A percentile compares a stretch with the other conserved stretches of the same genome.
These are phyloP conservation scores for Lepidochitona cinerea DNA, from an alignment of 2,888 invertebrate species.

Conservation along the genomic window DNA sequence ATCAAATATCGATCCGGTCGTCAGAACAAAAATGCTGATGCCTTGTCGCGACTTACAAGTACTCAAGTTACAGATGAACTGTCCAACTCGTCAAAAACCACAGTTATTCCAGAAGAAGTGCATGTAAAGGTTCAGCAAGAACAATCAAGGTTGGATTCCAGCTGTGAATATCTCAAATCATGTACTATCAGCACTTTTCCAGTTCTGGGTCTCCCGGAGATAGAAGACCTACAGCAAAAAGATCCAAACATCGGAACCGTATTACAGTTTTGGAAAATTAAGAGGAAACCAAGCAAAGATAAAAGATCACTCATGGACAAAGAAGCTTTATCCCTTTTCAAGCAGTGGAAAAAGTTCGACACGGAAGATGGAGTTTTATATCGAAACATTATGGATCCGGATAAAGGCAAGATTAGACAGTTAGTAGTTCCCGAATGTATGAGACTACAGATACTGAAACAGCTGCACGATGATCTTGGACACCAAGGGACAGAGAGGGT, in stretches of 20 bases:
- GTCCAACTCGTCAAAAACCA: background rate
- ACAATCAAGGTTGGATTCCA: background rate
- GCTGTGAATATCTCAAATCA: too few relatives aligned
- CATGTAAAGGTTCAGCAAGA: background rate
- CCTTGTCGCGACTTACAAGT: background rate
- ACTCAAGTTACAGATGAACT: background rate
- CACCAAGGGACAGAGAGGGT: conserved; percentile 22
- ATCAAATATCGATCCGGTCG: conserved; percentile 14
- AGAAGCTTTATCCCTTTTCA: background rate
- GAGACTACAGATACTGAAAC: conserved; percentile 6
- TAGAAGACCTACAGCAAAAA: background rate
- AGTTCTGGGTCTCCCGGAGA: too few relatives aligned
- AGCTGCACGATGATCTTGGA: conserved; percentile 21
- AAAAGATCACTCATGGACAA: background rate
- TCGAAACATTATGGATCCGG: conserved; percentile 3
- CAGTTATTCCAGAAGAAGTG: background rate
- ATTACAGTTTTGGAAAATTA: background rate
- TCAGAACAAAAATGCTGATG: conserved; percentile 14
- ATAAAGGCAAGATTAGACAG: conserved; percentile 9
- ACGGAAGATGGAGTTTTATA: conserved; percentile 15
- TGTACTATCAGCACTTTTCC: too few relatives aligned
- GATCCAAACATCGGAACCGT: background rate
- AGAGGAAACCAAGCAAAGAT: background rate
- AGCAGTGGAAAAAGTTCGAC: background rate
- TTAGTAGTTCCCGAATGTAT: conserved; percentile 14